phyloP scores from a whole-genome alignment of 1,140 invertebrate species.

The Leptopilina clavipes region DNA sequence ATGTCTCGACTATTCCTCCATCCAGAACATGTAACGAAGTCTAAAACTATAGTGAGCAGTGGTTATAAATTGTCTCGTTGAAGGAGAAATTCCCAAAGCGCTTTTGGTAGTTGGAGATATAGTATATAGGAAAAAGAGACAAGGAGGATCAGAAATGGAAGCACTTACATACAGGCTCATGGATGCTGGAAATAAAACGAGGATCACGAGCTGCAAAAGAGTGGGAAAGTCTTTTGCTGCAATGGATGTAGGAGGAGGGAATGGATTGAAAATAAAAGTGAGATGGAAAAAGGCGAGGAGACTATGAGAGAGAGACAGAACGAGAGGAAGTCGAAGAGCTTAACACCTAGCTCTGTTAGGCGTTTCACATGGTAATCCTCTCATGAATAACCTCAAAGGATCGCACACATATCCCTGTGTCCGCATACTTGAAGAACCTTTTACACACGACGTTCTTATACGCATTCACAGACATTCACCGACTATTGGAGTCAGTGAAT shows the following conservation, averaged over 20 bases:
- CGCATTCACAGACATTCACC: conserved; percentile 16
- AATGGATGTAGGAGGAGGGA: conserved; percentile 38
- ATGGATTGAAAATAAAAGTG: conserved; percentile 30
- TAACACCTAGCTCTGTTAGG: conserved; percentile 50
- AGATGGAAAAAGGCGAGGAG: background rate
- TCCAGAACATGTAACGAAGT: no score
- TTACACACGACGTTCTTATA: background rate
- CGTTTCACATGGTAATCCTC: conserved; percentile 62
- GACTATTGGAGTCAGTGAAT: conserved; percentile 1
- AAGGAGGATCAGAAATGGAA: background rate
- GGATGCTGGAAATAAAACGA: background rate
- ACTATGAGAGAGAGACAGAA: conserved; percentile 23
- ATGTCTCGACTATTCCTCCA: no score
- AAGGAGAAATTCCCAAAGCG: conserved; percentile 45
- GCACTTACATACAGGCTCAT: background rate
- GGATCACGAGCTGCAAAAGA: conserved; percentile 1
- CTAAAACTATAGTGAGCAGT: conserved; percentile 23
- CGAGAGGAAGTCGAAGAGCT: conserved; percentile 48
- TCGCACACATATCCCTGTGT: conserved; percentile 1
- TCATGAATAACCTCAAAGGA: conserved; percentile 63
- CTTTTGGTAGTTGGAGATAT: conserved; percentile 40
- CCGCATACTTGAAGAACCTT: background rate
- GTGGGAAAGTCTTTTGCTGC: conserved; percentile 31
- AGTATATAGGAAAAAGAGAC: background rate
- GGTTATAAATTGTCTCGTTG: conserved; percentile 56